Evolutionary conservation across 2,888 invertebrate genomes (phyloP).

Genomic region (Ischnura elegans): DNA sequence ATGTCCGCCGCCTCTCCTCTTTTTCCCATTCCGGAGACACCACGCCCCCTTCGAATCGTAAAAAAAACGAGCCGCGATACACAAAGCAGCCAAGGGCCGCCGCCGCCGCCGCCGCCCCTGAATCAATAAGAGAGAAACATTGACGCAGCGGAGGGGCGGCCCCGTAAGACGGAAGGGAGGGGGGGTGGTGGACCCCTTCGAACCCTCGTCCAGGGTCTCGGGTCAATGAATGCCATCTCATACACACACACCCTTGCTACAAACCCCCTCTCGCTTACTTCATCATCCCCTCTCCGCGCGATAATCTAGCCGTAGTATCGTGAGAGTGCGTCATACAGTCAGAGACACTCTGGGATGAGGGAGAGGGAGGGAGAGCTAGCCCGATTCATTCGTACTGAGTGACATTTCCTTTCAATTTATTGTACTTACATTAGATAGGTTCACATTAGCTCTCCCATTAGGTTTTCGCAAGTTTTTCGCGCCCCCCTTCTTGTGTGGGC

Average conservation of each 20-base stretch:
- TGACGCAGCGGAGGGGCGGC: conserved; percentile 43
- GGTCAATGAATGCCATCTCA: neutral
- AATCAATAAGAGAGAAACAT: conserved; percentile 64
- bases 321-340: neutral
- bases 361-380: too few species aligned
- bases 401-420: too few species aligned
- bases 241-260: neutral
- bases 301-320: neutral
- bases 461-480: too few species aligned
- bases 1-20: neutral
- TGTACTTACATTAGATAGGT: too few species aligned
- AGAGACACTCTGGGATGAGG: too few species aligned
- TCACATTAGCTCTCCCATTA: too few species aligned
- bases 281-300: neutral
- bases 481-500: too few species aligned
- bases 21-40: neutral
- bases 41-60: conserved; percentile 28
- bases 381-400: too few species aligned
- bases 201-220: neutral
- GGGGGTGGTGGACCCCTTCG: too few species aligned
- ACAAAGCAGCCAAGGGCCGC: neutral
- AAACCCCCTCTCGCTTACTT: neutral
- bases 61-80: conserved; percentile 61
- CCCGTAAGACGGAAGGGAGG: neutral
- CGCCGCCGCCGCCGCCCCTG: conserved; percentile 39